Conservation (phyloP, 2,888 invertebrate species). For the Melanchra persicariae region DNA sequence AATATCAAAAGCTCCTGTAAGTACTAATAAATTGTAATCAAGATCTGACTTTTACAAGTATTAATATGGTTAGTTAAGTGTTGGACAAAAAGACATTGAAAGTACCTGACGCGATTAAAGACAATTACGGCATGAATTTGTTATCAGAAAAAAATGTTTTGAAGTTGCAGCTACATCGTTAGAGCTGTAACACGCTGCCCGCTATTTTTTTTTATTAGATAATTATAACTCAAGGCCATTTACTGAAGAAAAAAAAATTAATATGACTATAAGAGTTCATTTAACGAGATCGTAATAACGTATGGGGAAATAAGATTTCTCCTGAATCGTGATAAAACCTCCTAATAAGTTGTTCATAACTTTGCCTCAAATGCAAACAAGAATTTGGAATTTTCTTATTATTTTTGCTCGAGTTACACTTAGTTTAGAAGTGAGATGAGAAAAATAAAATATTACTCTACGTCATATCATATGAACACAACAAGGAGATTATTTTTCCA, state of each 20-base stretch:
- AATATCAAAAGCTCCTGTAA: slow-evolving; percentile 16
- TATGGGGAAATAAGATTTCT: slow-evolving; percentile 59
- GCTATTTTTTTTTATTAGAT: slow-evolving; percentile 48
- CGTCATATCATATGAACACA: slow-evolving; percentile 46
- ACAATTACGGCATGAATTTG: slow-evolving; percentile 9
- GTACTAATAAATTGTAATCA: slow-evolving; percentile 19
- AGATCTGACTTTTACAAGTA: slow-evolving; percentile 59
- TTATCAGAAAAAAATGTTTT: slow-evolving; percentile 20
- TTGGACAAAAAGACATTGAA: slow-evolving; percentile 6
- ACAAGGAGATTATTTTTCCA: slow-evolving; percentile 55
- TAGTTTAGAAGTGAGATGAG: slow-evolving; percentile 56
- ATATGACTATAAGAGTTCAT: slow-evolving; percentile 25
- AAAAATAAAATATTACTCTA: slow-evolving; percentile 57
- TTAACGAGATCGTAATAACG: slow-evolving; percentile 41
- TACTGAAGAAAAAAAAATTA: slow-evolving; percentile 26
- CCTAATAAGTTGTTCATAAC: slow-evolving; percentile 28
- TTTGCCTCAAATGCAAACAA: slow-evolving; percentile 44
- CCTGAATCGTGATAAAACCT: slow-evolving; percentile 49
- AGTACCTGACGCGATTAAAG: slow-evolving; percentile 32
- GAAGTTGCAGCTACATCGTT: slow-evolving; percentile 5
- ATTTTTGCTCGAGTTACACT: slow-evolving; percentile 47
- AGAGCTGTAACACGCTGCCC: background rate
- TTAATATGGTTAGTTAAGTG: slow-evolving; percentile 38
- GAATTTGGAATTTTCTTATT: slow-evolving; percentile 39
- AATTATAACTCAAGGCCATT: slow-evolving; percentile 24